Percentiles rank a stretch among this genome's conserved stretches.
These are phyloP conservation scores for Leptarthrus brevirostris DNA, from an alignment of 2,888 invertebrate genomes.

Conservation along the genomic window DNA sequence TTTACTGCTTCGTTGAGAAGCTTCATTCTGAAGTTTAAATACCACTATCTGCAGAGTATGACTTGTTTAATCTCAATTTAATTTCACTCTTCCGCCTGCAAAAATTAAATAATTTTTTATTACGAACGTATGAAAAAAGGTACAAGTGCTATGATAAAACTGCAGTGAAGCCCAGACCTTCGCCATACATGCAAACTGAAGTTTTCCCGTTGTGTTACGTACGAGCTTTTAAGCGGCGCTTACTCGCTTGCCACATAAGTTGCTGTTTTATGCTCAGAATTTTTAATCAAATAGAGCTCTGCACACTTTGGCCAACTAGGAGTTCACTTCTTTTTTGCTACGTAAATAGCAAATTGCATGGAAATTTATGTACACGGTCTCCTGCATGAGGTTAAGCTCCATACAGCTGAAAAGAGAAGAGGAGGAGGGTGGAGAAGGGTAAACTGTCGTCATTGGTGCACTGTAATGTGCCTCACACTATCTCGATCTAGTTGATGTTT, in stretches of 20 bases:
- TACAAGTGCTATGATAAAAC: slow-evolving; percentile 23
- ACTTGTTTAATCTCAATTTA: slow-evolving; percentile 44
- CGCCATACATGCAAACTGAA: not conserved
- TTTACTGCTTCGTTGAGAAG: not conserved
- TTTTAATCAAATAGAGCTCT: slow-evolving; percentile 45
- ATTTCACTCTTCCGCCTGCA: slow-evolving; percentile 18
- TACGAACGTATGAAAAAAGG: slow-evolving; percentile 34
- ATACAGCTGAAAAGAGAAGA: not conserved
- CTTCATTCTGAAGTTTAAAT: too few species aligned
- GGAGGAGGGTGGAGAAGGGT: too few species aligned
- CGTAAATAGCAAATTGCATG: slow-evolving; percentile 41
- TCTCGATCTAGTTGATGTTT: slow-evolving; percentile 26
- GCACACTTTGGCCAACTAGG: slow-evolving; percentile 22
- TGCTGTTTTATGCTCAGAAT: slow-evolving; percentile 30
- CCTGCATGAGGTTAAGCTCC: not conserved
- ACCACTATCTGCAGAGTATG: slow-evolving; percentile 5
- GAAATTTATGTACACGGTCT: slow-evolving; percentile 29
- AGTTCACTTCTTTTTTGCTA: slow-evolving; percentile 26
- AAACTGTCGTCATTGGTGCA: not conserved
- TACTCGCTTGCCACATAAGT: slow-evolving; percentile 5
- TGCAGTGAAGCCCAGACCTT: not conserved
- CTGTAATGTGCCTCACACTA: slow-evolving; percentile 11
- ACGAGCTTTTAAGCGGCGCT: not conserved
- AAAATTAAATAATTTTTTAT: slow-evolving; percentile 42
- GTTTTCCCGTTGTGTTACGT: not conserved